A percentile compares a stretch with the other conserved stretches of the same genome.
Evolutionary conservation across 2,797 vertebrate genomes (phyloP).

Genomic region (Coluber constrictor): DNA sequence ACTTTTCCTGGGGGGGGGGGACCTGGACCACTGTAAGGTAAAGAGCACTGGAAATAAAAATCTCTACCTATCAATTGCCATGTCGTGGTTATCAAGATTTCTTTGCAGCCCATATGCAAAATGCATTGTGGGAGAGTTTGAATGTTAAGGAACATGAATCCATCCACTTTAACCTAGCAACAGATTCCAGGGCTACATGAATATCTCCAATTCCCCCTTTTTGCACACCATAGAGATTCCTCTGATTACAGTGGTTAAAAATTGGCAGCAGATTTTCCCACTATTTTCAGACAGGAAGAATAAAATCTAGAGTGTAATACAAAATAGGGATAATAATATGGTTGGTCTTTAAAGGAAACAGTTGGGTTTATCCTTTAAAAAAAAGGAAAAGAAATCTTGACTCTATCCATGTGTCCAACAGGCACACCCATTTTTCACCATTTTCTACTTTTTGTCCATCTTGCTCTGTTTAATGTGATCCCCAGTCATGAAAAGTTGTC

Average conservation of each 20-base stretch:
- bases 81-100: not conserved
- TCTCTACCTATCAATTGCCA: not conserved
- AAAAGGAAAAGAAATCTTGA: not conserved
- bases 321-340: not conserved
- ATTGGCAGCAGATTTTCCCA: not conserved
- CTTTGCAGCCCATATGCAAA: not conserved
- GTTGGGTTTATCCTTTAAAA: not conserved
- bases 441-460: not conserved
- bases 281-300: not conserved
- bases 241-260: not conserved
- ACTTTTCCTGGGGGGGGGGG: not conserved
- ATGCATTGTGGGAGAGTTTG: not conserved
- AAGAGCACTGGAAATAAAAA: not conserved
- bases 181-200: not conserved
- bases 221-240: not conserved
- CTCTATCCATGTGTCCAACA: not conserved
- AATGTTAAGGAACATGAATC: not conserved
- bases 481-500: not conserved
- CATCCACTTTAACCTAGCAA: not conserved
- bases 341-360: not conserved
- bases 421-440: not conserved
- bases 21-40: not conserved
- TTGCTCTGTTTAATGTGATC: not conserved
- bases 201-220: not conserved
- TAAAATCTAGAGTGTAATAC: not conserved